A percentile compares a stretch with the other conserved stretches of the same genome.
These are phyloP conservation scores for Parasteatoda lunata DNA, from an alignment of 2,888 invertebrate species.

Conservation along the genomic window DNA sequence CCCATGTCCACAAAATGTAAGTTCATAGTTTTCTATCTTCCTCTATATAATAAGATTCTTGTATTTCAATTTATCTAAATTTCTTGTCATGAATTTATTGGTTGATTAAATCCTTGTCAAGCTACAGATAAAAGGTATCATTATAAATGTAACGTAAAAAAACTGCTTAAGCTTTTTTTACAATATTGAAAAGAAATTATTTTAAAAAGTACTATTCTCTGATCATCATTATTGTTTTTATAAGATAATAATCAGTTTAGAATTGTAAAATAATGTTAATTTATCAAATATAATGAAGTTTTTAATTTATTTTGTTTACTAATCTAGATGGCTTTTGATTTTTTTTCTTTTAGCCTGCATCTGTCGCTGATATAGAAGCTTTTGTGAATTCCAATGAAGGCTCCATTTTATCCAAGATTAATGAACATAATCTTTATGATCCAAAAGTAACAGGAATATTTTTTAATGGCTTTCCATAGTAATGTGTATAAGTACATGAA, in stretches of 20 bases:
- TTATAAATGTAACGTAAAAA: no score
- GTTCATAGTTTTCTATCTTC: not conserved
- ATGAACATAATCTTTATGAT: conserved; percentile 69
- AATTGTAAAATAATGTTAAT: not conserved
- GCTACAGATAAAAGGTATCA: no score
- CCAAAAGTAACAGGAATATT: conserved; percentile 38
- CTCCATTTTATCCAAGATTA: conserved; percentile 59
- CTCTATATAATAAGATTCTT: no score
- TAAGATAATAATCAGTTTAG: not conserved
- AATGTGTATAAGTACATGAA: no score
- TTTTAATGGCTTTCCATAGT: no score
- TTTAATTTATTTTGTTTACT: not conserved
- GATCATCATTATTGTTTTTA: not conserved
- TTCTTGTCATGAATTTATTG: no score
- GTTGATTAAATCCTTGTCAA: no score
- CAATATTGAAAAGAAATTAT: no score
- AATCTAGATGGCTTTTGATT: not conserved
- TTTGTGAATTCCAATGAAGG: conserved; percentile 66
- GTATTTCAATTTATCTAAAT: no score
- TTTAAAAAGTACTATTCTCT: no score
- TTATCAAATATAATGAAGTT: not conserved
- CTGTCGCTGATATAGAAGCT: conserved; percentile 67
- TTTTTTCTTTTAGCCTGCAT: conserved; percentile 61
- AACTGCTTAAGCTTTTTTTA: no score
- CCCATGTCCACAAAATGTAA: conserved; percentile 67